Evolutionary conservation across 2,113 vertebrate genomes (phyloP), one percentile per base, ranked within the genome.

Genomic region (Benitochromis conjunctus): DNA sequence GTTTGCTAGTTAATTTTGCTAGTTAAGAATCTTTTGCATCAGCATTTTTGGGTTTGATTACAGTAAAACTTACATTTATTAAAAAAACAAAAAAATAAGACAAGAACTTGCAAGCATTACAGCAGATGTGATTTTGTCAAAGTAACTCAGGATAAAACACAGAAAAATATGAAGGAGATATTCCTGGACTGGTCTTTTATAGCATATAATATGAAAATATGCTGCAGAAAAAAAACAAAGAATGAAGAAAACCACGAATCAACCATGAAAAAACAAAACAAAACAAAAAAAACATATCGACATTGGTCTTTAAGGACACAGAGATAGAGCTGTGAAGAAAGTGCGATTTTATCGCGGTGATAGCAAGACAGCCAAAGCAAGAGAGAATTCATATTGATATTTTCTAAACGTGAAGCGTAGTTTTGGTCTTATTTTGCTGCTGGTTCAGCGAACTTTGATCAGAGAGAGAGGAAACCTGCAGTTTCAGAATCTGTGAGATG

Each of bases 341-440:
- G 29, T 29, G 29, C 29, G 1, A 58, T 0, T 58, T 58, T 58
- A 57, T 16, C 3, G 2, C 29, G 56, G 56, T 9, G 13, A 7
- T 58, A 16, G 7, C 13, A 58, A 0, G 56, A 29, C 56, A n/a
- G n/a, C n/a, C n/a, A n/a, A n/a, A n/a, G n/a, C n/a, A n/a, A n/a
- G n/a, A n/a, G n/a, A 29, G 26, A 58, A 58, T 16, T 58, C 56
- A 29, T 13, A 58, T 7, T 2, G 0, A 58, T 1, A 24, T 29
- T 58, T 16, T 58, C 56, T 26, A 16, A 58, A 29, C 7, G 13
- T 58, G 13, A 58, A 58, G 56, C 4, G 0, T 31, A 31, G 26
- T 31, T 58, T 58, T 58, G 26, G 4, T 31, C 26, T 58, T 6
- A 34, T 34, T 60, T 60, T 60, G 26, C 5, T 60, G 57, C 57